Conservation (phyloP, 2,888 invertebrate genomes). For the Xestia ashworthii region DNA sequence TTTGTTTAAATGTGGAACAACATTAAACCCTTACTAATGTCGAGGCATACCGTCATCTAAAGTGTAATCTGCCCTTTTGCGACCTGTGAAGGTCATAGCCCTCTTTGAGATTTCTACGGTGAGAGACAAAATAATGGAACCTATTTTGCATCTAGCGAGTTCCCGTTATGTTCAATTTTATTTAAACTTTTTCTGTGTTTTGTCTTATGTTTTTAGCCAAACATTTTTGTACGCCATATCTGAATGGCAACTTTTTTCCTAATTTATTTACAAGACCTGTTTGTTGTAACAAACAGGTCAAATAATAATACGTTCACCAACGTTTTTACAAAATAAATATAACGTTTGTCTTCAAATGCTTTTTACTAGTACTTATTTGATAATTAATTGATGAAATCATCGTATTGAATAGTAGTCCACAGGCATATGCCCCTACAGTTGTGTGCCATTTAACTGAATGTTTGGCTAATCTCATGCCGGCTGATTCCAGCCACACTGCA, state of each 20-base stretch:
- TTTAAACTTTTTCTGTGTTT: too few relatives aligned
- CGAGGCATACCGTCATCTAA: slow-evolving; percentile 9
- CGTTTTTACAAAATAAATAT: not conserved
- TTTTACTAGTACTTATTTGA: not conserved
- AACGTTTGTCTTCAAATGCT: not conserved
- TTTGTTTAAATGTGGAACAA: slow-evolving; percentile 10
- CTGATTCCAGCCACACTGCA: not conserved
- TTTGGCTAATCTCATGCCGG: not conserved
- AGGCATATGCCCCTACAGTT: not conserved
- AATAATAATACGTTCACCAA: too few relatives aligned
- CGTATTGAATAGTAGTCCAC: not conserved
- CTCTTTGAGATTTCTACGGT: not conserved
- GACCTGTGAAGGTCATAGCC: slow-evolving; percentile 23
- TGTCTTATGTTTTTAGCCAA: not conserved
- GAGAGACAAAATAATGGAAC: not conserved
- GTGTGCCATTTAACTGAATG: not conserved
- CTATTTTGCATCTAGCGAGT: not conserved
- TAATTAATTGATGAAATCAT: not conserved
- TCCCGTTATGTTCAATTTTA: too few relatives aligned
- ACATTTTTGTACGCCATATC: not conserved
- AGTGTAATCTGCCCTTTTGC: slow-evolving; percentile 4
- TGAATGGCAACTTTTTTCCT: not conserved
- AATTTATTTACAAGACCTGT: not conserved
- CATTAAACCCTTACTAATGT: slow-evolving; percentile 30
- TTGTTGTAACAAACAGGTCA: too few relatives aligned